Evolutionary conservation across 2,797 vertebrate species (phyloP).

Genomic region (Carduelis carduelis): DNA sequence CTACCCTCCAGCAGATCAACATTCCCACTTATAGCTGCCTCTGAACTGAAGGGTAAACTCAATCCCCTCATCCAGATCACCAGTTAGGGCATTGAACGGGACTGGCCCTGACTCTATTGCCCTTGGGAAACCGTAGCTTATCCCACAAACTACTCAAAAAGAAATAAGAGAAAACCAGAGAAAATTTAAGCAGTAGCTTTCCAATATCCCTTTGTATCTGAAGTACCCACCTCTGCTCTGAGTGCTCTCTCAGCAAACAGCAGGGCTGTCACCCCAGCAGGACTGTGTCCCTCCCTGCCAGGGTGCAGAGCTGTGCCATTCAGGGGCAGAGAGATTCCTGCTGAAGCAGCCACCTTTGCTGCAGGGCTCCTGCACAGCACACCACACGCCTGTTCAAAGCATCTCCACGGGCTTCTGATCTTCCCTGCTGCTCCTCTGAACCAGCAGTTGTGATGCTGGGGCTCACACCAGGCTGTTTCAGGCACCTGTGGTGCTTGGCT

Average conservation of each 20-base stretch:
- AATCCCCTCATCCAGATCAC: not conserved
- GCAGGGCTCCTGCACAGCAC: accelerated
- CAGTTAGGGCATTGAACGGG: not conserved
- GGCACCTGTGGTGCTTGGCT: not conserved
- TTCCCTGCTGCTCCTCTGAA: not conserved
- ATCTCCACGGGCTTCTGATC: not conserved
- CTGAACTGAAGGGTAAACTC: not conserved
- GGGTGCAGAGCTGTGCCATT: accelerated
- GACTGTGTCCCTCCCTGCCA: no score
- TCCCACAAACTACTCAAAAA: not conserved
- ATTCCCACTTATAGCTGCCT: not conserved
- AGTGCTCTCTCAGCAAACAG: not conserved
- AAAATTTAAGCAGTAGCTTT: not conserved
- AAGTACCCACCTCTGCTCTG: not conserved
- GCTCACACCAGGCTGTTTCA: not conserved
- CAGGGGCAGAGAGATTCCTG: not conserved
- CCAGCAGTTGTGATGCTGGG: not conserved
- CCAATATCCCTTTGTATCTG: not conserved
- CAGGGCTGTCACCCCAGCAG: not conserved
- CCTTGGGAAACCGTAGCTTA: not conserved
- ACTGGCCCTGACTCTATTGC: not conserved
- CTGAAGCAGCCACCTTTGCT: not conserved
- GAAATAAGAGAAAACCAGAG: not conserved
- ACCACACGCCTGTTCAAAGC: accelerated
- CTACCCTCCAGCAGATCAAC: not conserved